These are phyloP conservation scores for Sepiola atlantica DNA, from an alignment of 2,888 invertebrate species.

Conservation along the genomic window DNA sequence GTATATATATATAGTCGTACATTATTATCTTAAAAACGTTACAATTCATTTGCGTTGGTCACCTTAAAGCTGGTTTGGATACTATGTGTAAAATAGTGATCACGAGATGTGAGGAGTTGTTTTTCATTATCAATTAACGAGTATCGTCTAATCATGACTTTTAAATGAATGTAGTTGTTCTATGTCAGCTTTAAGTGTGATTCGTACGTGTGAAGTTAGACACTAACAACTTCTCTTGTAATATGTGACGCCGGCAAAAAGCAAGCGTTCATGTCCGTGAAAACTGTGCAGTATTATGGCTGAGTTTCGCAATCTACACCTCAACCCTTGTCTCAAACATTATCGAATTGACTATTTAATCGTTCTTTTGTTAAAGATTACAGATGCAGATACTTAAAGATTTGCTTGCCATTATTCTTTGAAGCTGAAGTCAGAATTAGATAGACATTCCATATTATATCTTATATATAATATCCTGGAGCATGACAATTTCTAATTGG, in stretches of 20 bases:
- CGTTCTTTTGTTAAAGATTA: background rate
- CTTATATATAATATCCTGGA: no score
- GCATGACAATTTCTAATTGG: no score
- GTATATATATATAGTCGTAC: background rate
- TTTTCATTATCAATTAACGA: background rate
- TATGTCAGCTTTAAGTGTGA: constrained; percentile 32
- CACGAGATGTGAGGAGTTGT: background rate
- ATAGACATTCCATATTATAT: background rate
- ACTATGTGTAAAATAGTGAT: background rate
- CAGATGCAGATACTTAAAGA: background rate
- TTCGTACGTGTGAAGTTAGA: constrained; percentile 33
- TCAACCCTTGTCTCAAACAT: constrained; percentile 17
- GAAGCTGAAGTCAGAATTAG: background rate
- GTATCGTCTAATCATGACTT: background rate
- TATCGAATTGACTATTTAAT: background rate
- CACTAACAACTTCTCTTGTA: background rate
- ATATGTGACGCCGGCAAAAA: constrained; percentile 46
- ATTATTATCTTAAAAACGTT: background rate
- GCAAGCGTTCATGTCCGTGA: constrained; percentile 39
- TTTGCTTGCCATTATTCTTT: background rate
- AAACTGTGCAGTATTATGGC: background rate
- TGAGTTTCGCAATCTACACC: constrained; percentile 36
- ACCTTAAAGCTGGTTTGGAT: constrained; percentile 11
- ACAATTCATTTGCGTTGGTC: background rate
- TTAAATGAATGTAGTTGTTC: background rate